A percentile compares a stretch with the other conserved stretches of the same genome.
These are phyloP conservation scores for Indri indri DNA, from an alignment of 2,113 vertebrate genomes.

Conservation along the genomic window DNA sequence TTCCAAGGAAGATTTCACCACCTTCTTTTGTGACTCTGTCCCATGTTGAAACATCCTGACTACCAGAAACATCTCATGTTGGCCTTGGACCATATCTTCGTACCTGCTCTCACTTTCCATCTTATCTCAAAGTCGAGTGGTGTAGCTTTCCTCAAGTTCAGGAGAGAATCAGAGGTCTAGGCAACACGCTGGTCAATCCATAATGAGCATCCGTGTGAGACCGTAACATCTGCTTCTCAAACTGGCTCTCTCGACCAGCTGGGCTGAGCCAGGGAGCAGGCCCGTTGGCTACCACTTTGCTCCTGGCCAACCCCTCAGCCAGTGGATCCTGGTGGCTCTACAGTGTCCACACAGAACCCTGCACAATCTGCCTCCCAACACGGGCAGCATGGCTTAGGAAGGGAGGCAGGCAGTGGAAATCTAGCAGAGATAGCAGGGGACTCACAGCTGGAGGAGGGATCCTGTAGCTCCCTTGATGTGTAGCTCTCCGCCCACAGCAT, in stretches of 20 bases:
- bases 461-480: too few relatives aligned
- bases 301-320: neutral
- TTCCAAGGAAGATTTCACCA: neutral
- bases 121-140: neutral
- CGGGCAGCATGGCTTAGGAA: neutral
- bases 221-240: neutral
- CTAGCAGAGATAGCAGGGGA: neutral
- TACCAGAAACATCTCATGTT: neutral
- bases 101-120: neutral
- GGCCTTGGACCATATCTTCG: neutral
- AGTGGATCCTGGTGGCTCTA: too few relatives aligned
- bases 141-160: neutral
- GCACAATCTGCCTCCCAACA: neutral
- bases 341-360: neutral
- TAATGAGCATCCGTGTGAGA: neutral
- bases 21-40: neutral
- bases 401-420: neutral
- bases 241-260: neutral
- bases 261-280: neutral
- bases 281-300: neutral
- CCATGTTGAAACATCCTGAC: neutral
- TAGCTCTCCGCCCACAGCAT: neutral
- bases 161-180: neutral
- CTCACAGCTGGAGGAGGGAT: too few relatives aligned
- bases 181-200: neutral